Percentiles rank a stretch among this genome's conserved stretches.
phyloP scores from a whole-genome alignment of 1,140 invertebrate genomes.

The Ridgeia piscesae region DNA sequence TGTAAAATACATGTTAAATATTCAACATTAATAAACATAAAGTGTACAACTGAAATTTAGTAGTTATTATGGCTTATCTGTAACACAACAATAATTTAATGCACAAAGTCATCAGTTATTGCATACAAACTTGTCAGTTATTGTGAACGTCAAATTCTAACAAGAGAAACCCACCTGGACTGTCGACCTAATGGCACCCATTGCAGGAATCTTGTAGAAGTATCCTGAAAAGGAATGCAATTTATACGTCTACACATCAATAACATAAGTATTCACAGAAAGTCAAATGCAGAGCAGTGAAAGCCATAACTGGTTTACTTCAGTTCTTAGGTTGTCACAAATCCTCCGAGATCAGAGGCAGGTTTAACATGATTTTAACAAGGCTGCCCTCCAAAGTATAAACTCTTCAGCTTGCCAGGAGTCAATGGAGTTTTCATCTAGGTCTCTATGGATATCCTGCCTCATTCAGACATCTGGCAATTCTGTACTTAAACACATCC shows the following conservation, averaged over 20 bases:
- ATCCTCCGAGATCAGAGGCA: background rate
- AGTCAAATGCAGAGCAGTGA: too few relatives aligned
- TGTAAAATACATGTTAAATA: slow-evolving; percentile 16
- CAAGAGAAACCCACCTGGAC: slow-evolving; percentile 56
- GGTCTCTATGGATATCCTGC: too few relatives aligned
- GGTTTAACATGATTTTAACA: background rate
- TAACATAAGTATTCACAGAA: background rate
- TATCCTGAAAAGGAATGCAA: slow-evolving; percentile 49
- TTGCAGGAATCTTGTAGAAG: slow-evolving; percentile 61
- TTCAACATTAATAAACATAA: slow-evolving; percentile 14
- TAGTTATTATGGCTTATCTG: slow-evolving; percentile 25
- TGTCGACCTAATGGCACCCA: slow-evolving; percentile 61
- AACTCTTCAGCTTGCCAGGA: too few relatives aligned
- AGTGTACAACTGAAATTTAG: background rate
- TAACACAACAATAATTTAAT: background rate
- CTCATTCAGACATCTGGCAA: too few relatives aligned
- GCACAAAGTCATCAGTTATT: too few relatives aligned
- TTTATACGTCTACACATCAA: background rate
- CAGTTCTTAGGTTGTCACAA: background rate
- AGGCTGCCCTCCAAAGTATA: too few relatives aligned
- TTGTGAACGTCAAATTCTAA: background rate
- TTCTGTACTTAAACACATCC: too few relatives aligned
- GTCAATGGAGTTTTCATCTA: too few relatives aligned
- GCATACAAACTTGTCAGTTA: background rate
- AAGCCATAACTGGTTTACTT: too few relatives aligned